Evolutionary conservation across 2,113 vertebrate genomes (phyloP).

Genomic region (Chaenogobius annularis): DNA sequence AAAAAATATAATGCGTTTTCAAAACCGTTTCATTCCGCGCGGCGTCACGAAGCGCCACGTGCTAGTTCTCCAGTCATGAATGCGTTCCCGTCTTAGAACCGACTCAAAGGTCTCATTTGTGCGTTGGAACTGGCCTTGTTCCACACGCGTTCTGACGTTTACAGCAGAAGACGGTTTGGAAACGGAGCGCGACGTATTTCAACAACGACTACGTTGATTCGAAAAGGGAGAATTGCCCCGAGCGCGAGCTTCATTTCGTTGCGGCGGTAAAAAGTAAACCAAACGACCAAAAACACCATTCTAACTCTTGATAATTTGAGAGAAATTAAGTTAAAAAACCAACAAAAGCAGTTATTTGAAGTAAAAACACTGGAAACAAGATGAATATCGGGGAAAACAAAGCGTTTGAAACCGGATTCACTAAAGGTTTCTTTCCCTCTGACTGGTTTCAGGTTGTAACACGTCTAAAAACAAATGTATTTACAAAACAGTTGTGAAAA

Average conservation of each 20-base stretch:
- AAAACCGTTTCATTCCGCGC: constrained; percentile 46
- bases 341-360: no score
- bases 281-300: no score
- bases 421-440: no score
- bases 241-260: not conserved
- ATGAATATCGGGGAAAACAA: no score
- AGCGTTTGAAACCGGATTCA: no score
- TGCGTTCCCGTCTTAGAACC: not conserved
- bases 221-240: not conserved
- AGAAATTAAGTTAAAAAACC: no score
- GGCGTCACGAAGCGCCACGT: constrained; percentile 51
- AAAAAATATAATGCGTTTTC: constrained; percentile 66
- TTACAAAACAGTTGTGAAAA: not conserved
- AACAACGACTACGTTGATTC: not conserved
- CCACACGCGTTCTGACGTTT: constrained; percentile 22
- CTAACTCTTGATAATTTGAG: no score
- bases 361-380: no score
- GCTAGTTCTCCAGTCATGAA: constrained; percentile 8
- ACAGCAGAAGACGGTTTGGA: constrained; percentile 43
- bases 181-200: constrained; percentile 21
- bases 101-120: not conserved
- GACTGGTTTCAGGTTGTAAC: no score
- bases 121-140: constrained; percentile 20
- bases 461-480: constrained; percentile 5
- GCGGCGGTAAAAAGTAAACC: no score